Evolutionary conservation across 2,113 vertebrate genomes (phyloP), one percentile per base, ranked within the genome.

Genomic region (Pteruthius melanotis): DNA sequence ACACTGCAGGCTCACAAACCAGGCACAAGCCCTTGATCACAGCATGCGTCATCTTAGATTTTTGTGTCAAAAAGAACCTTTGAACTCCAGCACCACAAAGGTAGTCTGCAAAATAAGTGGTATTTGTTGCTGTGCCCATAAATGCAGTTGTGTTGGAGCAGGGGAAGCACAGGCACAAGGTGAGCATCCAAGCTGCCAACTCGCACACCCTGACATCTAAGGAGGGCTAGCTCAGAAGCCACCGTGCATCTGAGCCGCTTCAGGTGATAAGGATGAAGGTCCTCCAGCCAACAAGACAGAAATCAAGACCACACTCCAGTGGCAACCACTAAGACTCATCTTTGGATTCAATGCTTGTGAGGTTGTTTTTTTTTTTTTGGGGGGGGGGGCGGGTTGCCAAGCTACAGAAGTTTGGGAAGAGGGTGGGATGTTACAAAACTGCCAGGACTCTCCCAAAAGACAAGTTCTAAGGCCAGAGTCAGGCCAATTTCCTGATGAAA

Each of bases 1-100:
- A 35, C 33, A 7, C 18, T 2, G 1, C 33, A 35, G 8, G 33
- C 2, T 0, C 76, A 65, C 8, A 65, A 35, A 30, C 12, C 1
- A 1, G 9, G 57, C 21, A 24, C n/a, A 56, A 76, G n/a, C 57
- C 64, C 70, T 94, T 75, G 61, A 94, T 85, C 53, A 45, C 40
- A 44, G 42, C 69, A 42, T 3, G 4, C 1, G 1, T 40, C 37
- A 66, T 21, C 28, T 3, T 8, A 81, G 69, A 75, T 37, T 71
- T 69, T 6, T 60, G 20, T 54, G 44, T 52, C 57, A 87, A 78
- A 91, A 78, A 71, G 52, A 84, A 37, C 47, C 65, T 95, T 91
- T 94, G 65, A 95, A 82, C 61, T 84, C 84, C 77, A 82, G 57
- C 5, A 3, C 59, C 61, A 37, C 61, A 70, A 60, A 81, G 54